Conservation (phyloP, 2,888 invertebrate genomes). For the Latrodectus hesperus region DNA sequence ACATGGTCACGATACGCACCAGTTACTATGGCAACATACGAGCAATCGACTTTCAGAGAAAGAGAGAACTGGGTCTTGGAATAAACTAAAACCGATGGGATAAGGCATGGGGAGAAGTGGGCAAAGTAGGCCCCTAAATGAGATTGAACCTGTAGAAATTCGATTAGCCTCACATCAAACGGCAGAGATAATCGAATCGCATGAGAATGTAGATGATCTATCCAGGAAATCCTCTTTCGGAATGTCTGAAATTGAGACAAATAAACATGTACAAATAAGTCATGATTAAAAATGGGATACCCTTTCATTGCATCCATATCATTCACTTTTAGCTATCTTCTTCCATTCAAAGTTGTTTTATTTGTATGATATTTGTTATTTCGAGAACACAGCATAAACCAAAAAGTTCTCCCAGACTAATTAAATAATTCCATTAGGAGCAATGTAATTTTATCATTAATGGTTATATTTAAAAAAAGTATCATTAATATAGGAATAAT, state of each 20-base stretch:
- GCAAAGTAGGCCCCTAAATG: constrained; percentile 45
- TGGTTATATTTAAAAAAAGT: too few species aligned
- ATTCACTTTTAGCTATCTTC: too few species aligned
- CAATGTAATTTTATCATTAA: too few species aligned
- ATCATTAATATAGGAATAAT: too few species aligned
- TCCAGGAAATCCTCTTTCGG: constrained; percentile 29
- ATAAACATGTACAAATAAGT: constrained; percentile 22
- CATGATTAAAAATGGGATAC: too few species aligned
- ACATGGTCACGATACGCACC: constrained; percentile 22
- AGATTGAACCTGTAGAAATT: constrained; percentile 56
- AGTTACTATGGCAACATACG: constrained; percentile 48
- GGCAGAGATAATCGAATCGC: constrained; percentile 59
- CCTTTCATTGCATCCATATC: too few species aligned
- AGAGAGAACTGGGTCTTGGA: constrained; percentile 17
- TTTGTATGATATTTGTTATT: too few species aligned
- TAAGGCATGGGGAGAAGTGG: constrained; percentile 12
- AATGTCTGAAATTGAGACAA: constrained; percentile 28
- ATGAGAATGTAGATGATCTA: constrained; percentile 56
- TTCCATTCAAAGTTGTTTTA: too few species aligned
- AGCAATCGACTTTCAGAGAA: constrained; percentile 56
- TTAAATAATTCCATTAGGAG: too few species aligned
- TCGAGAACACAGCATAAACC: too few species aligned
- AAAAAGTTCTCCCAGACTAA: too few species aligned
- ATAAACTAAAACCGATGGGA: constrained; percentile 40
- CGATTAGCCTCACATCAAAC: constrained; percentile 59